phyloP scores from a whole-genome alignment of 2,113 vertebrate genomes.

The Oreochromis spilurus region DNA sequence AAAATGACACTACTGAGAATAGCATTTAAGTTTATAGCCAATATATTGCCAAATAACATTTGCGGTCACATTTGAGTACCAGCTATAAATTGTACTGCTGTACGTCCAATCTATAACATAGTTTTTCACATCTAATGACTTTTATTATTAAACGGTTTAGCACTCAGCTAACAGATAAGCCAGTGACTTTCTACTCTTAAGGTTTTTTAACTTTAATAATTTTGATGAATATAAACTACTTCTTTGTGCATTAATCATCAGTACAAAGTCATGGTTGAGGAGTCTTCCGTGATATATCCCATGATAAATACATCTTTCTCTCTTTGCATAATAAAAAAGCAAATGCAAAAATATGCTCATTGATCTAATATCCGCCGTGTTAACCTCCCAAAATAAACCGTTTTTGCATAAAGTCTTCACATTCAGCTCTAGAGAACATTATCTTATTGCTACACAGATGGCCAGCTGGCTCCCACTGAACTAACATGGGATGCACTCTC shows the following conservation, averaged over 20 bases:
- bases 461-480: background rate
- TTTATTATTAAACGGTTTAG: background rate
- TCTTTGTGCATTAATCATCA: background rate
- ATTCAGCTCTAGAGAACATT: background rate
- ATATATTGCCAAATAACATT: background rate
- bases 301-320: background rate
- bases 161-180: background rate
- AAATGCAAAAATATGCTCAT: background rate
- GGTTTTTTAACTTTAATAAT: background rate
- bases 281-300: background rate
- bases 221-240: background rate
- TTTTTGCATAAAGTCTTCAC: background rate
- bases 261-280: background rate
- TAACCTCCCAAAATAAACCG: background rate
- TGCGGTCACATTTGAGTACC: background rate
- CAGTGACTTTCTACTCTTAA: background rate
- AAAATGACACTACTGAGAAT: background rate
- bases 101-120: rapidly evolving
- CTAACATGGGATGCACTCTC: background rate
- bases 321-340: background rate
- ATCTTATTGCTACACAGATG: background rate
- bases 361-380: background rate
- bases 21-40: background rate
- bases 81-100: background rate
- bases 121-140: background rate